Conservation (phyloP, 2,888 invertebrate species). For the Plebejus anna region DNA sequence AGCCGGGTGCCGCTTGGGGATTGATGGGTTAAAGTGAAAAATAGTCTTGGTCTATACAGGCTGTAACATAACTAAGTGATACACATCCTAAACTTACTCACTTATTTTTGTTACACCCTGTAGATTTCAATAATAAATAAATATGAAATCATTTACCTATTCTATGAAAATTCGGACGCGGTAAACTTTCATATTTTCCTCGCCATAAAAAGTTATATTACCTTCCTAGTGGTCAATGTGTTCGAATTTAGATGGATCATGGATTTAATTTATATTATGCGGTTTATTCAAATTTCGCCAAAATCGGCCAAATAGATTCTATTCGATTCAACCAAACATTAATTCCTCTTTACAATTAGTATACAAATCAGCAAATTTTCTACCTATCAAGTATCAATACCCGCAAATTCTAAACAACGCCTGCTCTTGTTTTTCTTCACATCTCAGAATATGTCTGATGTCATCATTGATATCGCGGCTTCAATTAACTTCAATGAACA, state of each 20-base stretch:
- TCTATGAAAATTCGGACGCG: no score
- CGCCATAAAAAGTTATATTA: background rate
- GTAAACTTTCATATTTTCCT: background rate
- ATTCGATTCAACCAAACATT: background rate
- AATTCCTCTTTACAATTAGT: background rate
- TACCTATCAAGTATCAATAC: background rate
- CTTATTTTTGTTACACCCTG: no score
- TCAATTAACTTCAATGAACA: slow-evolving; percentile 51
- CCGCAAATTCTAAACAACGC: background rate
- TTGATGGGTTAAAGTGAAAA: no score
- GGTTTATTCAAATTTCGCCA: no score
- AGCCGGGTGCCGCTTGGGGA: no score
- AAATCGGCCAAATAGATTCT: background rate
- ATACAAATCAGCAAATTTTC: background rate
- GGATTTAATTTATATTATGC: no score
- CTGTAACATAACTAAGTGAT: no score
- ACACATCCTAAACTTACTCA: no score
- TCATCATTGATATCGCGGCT: slow-evolving; percentile 46
- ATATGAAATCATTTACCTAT: no score
- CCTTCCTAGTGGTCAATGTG: background rate
- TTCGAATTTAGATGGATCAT: no score
- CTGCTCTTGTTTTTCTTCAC: background rate
- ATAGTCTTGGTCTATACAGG: no score
- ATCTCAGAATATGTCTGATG: slow-evolving; percentile 46
- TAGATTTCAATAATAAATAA: no score